These are phyloP conservation scores for Lucifuga dentata DNA, from an alignment of 2,113 vertebrate species.

Conservation along the genomic window DNA sequence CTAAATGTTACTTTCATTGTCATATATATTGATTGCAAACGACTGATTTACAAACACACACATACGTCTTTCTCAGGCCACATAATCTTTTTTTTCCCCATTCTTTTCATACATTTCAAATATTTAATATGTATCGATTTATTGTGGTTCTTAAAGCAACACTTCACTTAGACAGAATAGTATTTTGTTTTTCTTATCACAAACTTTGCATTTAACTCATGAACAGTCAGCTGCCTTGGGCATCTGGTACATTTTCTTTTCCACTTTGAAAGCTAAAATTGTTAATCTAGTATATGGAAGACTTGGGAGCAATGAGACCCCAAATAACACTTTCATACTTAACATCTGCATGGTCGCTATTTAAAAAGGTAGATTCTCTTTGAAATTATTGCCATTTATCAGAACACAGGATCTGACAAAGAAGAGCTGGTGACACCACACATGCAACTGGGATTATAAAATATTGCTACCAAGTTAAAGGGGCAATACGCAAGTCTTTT, in stretches of 20 bases:
- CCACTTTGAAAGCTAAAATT: not conserved
- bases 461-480: too few species aligned
- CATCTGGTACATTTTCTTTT: not conserved
- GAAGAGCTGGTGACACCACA: too few species aligned
- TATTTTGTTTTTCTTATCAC: not conserved
- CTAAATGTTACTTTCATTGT: slow-evolving; percentile 44
- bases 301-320: too few species aligned
- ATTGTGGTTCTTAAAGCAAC: slow-evolving; percentile 23
- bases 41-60: slow-evolving; percentile 28
- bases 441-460: too few species aligned
- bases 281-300: too few species aligned
- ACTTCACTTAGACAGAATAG: slow-evolving; percentile 15
- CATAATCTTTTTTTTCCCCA: not conserved
- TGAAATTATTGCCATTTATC: too few species aligned
- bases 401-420: too few species aligned
- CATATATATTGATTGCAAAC: slow-evolving; percentile 18
- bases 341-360: too few species aligned
- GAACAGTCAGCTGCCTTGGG: not conserved
- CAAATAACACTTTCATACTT: too few species aligned
- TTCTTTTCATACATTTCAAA: slow-evolving; percentile 40
- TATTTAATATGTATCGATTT: slow-evolving; percentile 7
- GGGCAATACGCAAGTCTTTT: too few species aligned
- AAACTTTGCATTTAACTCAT: not conserved
- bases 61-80: slow-evolving; percentile 23
- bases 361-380: too few species aligned